Evolutionary conservation across 1,140 invertebrate species (phyloP), one percentile per base, ranked within the genome.

Genomic region (Ditylenchus dipsaci): DNA sequence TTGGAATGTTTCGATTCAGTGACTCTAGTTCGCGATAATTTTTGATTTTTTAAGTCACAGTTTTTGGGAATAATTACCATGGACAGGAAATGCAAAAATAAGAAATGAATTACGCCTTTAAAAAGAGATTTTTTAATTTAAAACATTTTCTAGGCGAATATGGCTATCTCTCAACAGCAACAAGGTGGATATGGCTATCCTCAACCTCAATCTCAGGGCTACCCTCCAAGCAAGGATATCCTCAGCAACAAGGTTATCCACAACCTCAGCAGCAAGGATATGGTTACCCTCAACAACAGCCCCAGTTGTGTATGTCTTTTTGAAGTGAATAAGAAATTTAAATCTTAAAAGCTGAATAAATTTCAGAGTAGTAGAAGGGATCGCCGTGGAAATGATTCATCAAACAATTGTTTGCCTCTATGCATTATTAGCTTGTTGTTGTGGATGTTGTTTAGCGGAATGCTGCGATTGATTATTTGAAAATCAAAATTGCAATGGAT

Each of bases 401-500:
- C 33, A 61, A 53, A 72, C 42, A 73, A 73, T 57, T 73, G 71
- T n/a, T n/a, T 73, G 71, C 59, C 67, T 73, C 15, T 73, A 63
- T 56, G 71, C 71, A 11, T 30, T 73, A 27, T 23, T 73, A 27
- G 71, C 71, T 30, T 66, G 72, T 53, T 73, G 71, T 27, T 73
- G 71, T 49, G 71, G 71, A 9, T 73, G 71, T 58, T 73, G 71
- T 38, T 23, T 73, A 27, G 71, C 71, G 7, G 71, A n/a, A 9
- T 73, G 71, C 19, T 73, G 71, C 29, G 71, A 73, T 56, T 73
- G 30, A 65, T 60, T 3, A 27, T 1, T 8, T 43, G n/a, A 62
- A 43, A 21, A 23, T 5, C 3, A 8, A 45, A 3, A 61, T 19
- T 53, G 49, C 49, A 53, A 53, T 53, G n/a, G 49, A n/a, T n/a